phyloP scores from a whole-genome alignment of 2,113 vertebrate genomes.

The Grallaria varia region DNA sequence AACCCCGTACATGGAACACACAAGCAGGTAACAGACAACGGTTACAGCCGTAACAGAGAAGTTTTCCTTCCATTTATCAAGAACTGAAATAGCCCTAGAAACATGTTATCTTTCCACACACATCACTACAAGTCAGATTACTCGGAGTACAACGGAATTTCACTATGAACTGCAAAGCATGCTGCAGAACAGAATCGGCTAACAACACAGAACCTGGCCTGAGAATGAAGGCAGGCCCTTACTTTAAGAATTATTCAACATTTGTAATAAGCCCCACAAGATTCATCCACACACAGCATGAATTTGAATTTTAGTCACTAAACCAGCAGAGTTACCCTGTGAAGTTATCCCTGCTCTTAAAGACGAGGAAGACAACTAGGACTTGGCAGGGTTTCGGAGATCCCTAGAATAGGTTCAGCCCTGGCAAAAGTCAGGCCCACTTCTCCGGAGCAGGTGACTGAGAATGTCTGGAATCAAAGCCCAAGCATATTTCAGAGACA shows the following conservation, averaged over 20 bases:
- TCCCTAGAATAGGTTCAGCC: not conserved
- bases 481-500: not conserved
- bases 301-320: not conserved
- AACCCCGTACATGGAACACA: not conserved
- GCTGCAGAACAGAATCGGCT: not conserved
- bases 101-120: accelerated
- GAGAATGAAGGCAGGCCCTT: not conserved
- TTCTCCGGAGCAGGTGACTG: accelerated
- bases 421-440: not conserved
- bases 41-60: not conserved
- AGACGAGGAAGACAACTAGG: not conserved
- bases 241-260: not conserved
- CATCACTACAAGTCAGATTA: not conserved
- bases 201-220: not conserved
- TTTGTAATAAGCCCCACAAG: not conserved
- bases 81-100: not conserved
- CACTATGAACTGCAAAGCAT: not conserved
- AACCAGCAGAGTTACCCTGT: not conserved
- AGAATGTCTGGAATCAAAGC: not conserved
- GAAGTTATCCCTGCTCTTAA: not conserved
- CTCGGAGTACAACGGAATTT: not conserved
- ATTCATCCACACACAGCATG: accelerated
- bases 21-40: not conserved
- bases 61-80: not conserved
- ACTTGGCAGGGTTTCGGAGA: not conserved